Base-by-base conservation (phyloP, 2,797 vertebrate genomes). In the Pseudochaenichthys georgianus region DNA sequence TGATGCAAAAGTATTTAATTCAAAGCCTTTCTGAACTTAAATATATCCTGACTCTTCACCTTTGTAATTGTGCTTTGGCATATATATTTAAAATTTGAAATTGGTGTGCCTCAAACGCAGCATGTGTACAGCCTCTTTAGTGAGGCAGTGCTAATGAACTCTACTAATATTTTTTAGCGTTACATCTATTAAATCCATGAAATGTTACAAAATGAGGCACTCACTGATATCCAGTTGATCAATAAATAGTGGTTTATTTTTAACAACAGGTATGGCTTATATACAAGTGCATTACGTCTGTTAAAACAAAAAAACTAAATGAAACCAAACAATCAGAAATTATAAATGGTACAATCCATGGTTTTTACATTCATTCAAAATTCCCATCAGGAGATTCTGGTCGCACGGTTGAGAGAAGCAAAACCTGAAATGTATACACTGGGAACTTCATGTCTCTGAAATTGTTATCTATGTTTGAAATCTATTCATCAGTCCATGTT, bases 161-260 rank as follows among this genome's bases (percentile, higher is more conserved):
- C 28, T 28, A 28, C 28, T 28, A 28, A 28, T 28, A 28, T 28
- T 5, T 28, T 31, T 21, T 57, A 57, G 16, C 17, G 0, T 58
- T 11, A 13, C 15, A 48, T 45, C 15, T 3, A 28, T 53, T 31
- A 54, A 64, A 28, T 7, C 7, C 6, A n/a, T n/a, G 3, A 19
- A 52, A 31, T 15, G 1, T 13, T 5, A 43, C 16, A 28, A 21
- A 76, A 78, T 19, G 1, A 88, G 80, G 17, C 71, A 84, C 60
- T 50, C 66, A 63, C 16, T 15, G 17, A 79, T 46, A 38, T 60
- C 61, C 55, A 70, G 72, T 60, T 92, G 88, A 91, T 94, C 92
- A 94, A 95, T 95, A 95, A 94, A 95, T 95, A 94, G 85, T 93
- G 90, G 93, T 95, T 94, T 95, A 94, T 94, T 95, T 95, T 94